Evolutionary conservation across 2,797 vertebrate genomes (phyloP).

Genomic region (Chelidonichthys spinosus): DNA sequence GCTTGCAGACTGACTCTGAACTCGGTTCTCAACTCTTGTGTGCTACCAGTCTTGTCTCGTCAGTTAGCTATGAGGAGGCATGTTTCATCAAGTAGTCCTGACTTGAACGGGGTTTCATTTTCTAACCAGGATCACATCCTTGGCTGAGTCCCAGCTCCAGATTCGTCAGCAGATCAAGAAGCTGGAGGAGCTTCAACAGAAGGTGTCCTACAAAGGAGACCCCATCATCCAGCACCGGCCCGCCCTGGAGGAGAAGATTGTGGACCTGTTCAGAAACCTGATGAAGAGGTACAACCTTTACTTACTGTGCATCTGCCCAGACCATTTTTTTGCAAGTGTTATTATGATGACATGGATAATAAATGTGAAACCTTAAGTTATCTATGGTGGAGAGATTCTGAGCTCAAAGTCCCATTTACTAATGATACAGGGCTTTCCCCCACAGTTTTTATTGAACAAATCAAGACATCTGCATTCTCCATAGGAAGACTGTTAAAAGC

Average conservation of each 20-base stretch:
- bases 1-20: no score
- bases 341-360: background rate
- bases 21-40: background rate
- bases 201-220: constrained; percentile 98
- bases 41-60: background rate
- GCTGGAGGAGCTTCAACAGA: constrained; percentile 97
- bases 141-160: constrained; percentile 98
- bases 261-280: constrained; percentile 95
- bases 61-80: background rate
- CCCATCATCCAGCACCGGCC: constrained; percentile 98
- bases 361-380: background rate
- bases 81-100: background rate
- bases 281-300: constrained; percentile 92
- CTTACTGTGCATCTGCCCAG: background rate
- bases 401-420: background rate
- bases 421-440: background rate
- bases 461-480: background rate
- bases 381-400: background rate
- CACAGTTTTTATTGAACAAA: background rate
- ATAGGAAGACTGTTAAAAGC: background rate
- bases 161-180: constrained; percentile 99
- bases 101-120: background rate
- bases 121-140: constrained; percentile 93
- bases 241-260: constrained; percentile 96
- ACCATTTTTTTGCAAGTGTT: background rate